phyloP scores from a whole-genome alignment of 2,888 invertebrate genomes.

The Physocephala rufipes region DNA sequence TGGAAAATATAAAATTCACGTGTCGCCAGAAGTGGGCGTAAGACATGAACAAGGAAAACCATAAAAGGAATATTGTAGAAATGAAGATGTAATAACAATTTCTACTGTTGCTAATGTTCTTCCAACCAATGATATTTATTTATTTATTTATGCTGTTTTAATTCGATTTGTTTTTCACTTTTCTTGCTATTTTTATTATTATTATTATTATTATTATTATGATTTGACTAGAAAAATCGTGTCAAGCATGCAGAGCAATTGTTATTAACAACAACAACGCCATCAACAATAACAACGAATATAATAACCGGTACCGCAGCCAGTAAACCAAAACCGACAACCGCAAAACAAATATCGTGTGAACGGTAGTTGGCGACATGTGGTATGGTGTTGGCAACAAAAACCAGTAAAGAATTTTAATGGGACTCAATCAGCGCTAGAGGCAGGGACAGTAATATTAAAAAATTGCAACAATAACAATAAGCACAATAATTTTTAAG shows the following conservation, averaged over 20 bases:
- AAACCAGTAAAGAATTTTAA: neutral
- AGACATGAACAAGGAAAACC: too few species aligned
- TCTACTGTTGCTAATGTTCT: too few species aligned
- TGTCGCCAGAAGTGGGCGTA: too few species aligned
- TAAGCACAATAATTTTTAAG: conserved; percentile 11
- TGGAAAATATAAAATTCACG: too few species aligned
- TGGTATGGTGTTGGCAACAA: neutral
- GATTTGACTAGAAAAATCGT: conserved; percentile 22
- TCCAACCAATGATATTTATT: too few species aligned
- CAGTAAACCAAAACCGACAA: neutral
- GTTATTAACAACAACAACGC: conserved; percentile 17
- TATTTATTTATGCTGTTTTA: too few species aligned
- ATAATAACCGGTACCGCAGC: neutral
- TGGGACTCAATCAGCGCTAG: neutral
- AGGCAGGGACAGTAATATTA: neutral
- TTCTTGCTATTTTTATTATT: conserved; percentile 17
- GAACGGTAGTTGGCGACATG: too few species aligned
- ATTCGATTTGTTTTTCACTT: neutral
- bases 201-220: conserved; percentile 17
- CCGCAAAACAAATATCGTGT: neutral
- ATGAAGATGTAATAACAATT: too few species aligned
- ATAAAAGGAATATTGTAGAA: too few species aligned
- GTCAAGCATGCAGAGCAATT: conserved; percentile 31
- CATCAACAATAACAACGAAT: conserved; percentile 7
- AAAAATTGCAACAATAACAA: neutral